phyloP scores from a whole-genome alignment of 2,888 invertebrate genomes.

The Keiferia lycopersicella region DNA sequence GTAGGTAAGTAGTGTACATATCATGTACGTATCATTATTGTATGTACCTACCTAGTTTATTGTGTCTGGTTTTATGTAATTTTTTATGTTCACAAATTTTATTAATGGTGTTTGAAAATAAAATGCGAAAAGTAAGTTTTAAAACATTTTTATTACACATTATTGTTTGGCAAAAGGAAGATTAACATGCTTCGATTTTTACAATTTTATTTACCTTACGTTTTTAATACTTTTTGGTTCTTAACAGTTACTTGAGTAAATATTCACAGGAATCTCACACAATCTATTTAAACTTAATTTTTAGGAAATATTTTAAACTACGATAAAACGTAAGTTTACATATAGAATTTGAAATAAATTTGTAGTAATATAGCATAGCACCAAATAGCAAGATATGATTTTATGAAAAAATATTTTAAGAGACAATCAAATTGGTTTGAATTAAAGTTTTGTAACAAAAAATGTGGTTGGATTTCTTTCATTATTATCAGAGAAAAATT shows the following conservation, averaged over 20 bases:
- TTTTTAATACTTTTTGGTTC: conserved; percentile 78
- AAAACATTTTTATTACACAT: conserved; percentile 63
- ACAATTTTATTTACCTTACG: conserved; percentile 41
- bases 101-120: neutral
- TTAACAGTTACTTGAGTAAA: conserved; percentile 48
- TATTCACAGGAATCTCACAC: conserved; percentile 29
- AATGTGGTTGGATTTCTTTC: neutral
- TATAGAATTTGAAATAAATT: conserved; percentile 42
- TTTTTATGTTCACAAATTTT: too few relatives aligned
- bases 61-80: too few relatives aligned
- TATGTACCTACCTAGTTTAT: too few relatives aligned
- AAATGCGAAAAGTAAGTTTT: conserved; percentile 37
- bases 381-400: conserved; percentile 64
- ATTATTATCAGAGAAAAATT: neutral
- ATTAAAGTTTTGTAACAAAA: too few relatives aligned
- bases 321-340: conserved; percentile 16
- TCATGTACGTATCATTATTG: too few relatives aligned
- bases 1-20: too few relatives aligned
- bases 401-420: conserved; percentile 29
- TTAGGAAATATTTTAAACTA: conserved; percentile 22
- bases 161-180: conserved; percentile 78
- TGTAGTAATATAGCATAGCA: conserved; percentile 55
- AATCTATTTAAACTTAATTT: conserved; percentile 27
- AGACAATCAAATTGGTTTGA: neutral
- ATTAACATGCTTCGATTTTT: conserved; percentile 59